Percentiles rank a stretch among this genome's conserved stretches.
phyloP scores from a whole-genome alignment of 2,797 vertebrate genomes.

The Parotocinclus haroldoi region DNA sequence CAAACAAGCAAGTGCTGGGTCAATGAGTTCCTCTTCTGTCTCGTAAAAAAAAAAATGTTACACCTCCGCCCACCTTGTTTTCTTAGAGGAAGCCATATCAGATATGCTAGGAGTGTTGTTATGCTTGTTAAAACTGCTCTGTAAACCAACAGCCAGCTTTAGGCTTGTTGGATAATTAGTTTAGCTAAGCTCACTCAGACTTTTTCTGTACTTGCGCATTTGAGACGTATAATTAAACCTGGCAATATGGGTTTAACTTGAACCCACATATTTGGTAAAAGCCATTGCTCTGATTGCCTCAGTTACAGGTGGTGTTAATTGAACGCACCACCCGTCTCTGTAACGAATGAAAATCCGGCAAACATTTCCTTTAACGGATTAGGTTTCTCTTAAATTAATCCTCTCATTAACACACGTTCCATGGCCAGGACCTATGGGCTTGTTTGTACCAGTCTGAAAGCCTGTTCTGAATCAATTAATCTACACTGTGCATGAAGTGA shows the following conservation, averaged over 20 bases:
- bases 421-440: constrained; percentile 51
- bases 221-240: constrained; percentile 6
- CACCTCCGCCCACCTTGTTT: not conserved
- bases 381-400: constrained; percentile 49
- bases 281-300: not conserved
- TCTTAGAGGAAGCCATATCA: constrained; percentile 8
- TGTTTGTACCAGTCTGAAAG: constrained; percentile 48
- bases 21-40: not conserved
- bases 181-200: not conserved
- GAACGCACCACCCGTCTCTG: not conserved
- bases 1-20: not conserved
- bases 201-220: constrained; percentile 21
- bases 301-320: not conserved
- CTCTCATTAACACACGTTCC: constrained; percentile 54
- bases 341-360: too few relatives aligned
- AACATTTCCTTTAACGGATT: not conserved
- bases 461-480: constrained; percentile 56
- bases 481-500: constrained; percentile 38
- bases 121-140: constrained; percentile 1
- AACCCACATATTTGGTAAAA: not conserved
- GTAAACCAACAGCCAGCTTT: constrained; percentile 22
- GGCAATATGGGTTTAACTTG: not conserved
- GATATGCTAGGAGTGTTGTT: constrained; percentile 17
- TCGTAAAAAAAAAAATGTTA: too few relatives aligned
- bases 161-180: not conserved